Evolutionary conservation across 2,888 invertebrate genomes (phyloP).

Genomic region (Apamea anceps): DNA sequence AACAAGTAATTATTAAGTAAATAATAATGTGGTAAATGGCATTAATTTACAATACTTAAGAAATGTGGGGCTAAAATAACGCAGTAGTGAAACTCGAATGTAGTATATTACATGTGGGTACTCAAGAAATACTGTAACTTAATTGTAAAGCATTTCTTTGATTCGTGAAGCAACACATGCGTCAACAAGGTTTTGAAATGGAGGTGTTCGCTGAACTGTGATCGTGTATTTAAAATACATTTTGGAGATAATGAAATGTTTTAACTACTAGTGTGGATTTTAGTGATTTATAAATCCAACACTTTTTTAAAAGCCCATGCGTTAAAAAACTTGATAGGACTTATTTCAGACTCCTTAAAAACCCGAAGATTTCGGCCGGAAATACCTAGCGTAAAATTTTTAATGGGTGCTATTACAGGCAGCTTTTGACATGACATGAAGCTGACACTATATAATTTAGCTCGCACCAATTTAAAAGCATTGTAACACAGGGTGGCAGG

Average conservation of each 20-base stretch:
- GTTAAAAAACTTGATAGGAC: too few relatives aligned
- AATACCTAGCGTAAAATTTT: neutral
- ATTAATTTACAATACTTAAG: neutral
- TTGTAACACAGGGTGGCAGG: neutral
- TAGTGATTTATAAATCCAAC: neutral
- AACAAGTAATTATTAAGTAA: neutral
- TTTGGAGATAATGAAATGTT: constrained; percentile 13
- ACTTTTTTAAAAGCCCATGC: neutral
- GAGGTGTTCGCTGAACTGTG: constrained; percentile 18
- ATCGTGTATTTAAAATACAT: constrained; percentile 6
- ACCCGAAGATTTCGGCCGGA: neutral
- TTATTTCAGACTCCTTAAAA: neutral
- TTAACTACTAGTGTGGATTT: neutral
- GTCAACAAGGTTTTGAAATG: constrained; percentile 62
- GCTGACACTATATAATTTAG: too few relatives aligned
- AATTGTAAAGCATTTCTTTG: constrained; percentile 16
- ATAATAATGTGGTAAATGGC: neutral
- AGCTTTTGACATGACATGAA: neutral
- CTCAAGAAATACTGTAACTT: neutral
- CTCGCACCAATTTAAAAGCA: neutral
- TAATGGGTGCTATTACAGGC: neutral
- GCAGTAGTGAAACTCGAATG: constrained; percentile 5
- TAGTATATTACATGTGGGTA: constrained; percentile 3
- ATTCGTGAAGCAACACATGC: constrained; percentile 49
- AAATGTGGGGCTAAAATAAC: constrained; percentile 1